A percentile compares a stretch with the other conserved stretches of the same genome.
Evolutionary conservation across 1,140 invertebrate genomes (phyloP).

Genomic region (Trichonephila inaurata): DNA sequence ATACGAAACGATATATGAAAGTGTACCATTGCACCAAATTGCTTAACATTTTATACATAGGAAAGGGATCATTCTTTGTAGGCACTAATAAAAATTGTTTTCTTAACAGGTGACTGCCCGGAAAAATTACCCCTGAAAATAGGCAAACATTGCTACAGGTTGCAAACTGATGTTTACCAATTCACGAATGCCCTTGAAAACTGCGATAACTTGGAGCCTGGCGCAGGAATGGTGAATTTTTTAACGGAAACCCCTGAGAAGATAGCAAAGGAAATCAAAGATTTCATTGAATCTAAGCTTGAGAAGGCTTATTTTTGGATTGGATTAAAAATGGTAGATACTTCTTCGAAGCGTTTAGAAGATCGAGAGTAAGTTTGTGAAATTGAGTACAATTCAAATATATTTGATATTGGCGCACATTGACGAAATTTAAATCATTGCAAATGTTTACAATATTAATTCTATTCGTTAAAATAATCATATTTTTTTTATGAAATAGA

Average conservation of each 20-base stretch:
- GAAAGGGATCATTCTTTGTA: too few relatives aligned
- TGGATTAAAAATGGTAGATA: slow-evolving; percentile 34
- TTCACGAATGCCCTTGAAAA: background rate
- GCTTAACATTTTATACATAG: too few relatives aligned
- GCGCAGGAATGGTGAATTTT: background rate
- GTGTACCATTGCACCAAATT: too few relatives aligned
- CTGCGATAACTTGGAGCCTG: background rate
- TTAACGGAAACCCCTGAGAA: background rate
- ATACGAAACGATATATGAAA: too few relatives aligned
- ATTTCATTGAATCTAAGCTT: background rate
- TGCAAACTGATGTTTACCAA: background rate
- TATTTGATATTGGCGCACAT: too few relatives aligned
- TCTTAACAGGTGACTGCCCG: slow-evolving; percentile 1
- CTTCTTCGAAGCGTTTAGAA: background rate
- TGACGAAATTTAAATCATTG: too few relatives aligned
- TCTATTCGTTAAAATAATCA: too few relatives aligned
- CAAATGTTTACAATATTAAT: too few relatives aligned
- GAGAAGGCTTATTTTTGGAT: slow-evolving; percentile 23
- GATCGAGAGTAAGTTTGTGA: slow-evolving; percentile 40
- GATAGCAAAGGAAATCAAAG: background rate
- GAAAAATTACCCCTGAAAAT: background rate
- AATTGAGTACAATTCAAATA: background rate
- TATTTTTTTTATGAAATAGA: too few relatives aligned
- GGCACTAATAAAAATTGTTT: background rate
- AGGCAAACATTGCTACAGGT: background rate